Conservation (phyloP, 2,888 invertebrate genomes). For the Xestia xanthographa region DNA sequence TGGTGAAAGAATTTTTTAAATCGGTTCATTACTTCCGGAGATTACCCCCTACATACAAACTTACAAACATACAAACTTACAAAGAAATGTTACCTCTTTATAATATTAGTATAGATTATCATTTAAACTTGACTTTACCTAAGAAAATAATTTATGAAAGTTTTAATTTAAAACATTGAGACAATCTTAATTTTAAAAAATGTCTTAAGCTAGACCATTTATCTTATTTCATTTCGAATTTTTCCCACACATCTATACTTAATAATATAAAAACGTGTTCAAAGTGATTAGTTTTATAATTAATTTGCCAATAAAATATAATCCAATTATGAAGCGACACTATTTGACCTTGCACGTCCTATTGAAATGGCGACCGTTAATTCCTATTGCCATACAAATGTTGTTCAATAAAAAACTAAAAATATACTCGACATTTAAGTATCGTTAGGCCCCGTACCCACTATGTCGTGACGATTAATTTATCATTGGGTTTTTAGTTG, state of each 20-base stretch:
- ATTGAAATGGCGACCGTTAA: slow-evolving; percentile 37
- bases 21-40: too few species aligned
- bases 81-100: too few species aligned
- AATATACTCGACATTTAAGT: neutral
- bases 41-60: too few species aligned
- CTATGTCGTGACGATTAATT: too few species aligned
- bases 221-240: neutral
- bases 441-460: neutral
- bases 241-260: slow-evolving; percentile 1
- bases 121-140: neutral
- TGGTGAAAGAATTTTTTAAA: too few species aligned
- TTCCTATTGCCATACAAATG: slow-evolving; percentile 25
- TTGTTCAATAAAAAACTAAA: slow-evolving; percentile 5
- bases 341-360: slow-evolving; percentile 22
- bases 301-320: slow-evolving; percentile 29
- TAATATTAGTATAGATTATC: too few species aligned
- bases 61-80: too few species aligned
- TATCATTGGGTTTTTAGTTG: too few species aligned
- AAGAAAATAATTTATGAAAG: neutral
- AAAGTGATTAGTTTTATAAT: slow-evolving; percentile 20
- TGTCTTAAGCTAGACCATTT: neutral
- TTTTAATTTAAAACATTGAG: neutral
- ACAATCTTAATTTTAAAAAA: neutral
- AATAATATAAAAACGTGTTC: slow-evolving; percentile 3
- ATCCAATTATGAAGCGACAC: slow-evolving; percentile 25